Base-by-base conservation (phyloP, 2,113 vertebrate genomes). In the Oceanodroma tethys region DNA sequence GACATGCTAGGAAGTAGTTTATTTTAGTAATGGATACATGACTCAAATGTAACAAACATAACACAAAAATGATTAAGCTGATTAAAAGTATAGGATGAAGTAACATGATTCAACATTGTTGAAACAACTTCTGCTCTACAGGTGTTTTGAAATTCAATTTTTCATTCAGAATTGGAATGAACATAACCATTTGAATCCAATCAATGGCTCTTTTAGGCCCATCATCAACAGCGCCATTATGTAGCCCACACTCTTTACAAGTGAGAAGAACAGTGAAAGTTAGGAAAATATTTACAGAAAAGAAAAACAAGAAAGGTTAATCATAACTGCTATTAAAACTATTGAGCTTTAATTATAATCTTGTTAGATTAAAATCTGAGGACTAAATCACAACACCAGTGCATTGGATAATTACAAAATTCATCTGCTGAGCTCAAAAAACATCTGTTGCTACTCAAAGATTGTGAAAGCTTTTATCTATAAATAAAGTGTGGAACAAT, bases 401-500 rank as follows among this genome's bases (percentile, higher is more conserved):
- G 15, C 25, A 11, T 73, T 65, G 48, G 29, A 45, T 48, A 62
- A 6, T 32, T 75, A 55, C 20, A 36, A 34, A 59, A 58, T 68
- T 76, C 3, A 16, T 72, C 38, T 45, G 10, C 60, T 75, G 25
- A 60, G 3, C 2, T 56, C 52, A 88, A 80, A 38, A 85, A 80
- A 47, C 3, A 45, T 66, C 40, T 62, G 15, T 36, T 94, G 58
- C 25, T 94, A 76, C 73, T 80, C 15, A 85, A 47, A 88, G 32
- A 58, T 11, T 53, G 25, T 63, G 75, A 90, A 96, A 94, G 38
- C 5, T 86, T 93, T 83, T 32, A 47, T 78, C 90, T 95, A 93
- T 92, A 97, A 96, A 95, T 95, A 96, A 90, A 95, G 9, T 16
- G 26, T 78, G 67, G 34, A 92, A 86, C 59, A 42, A 3, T 58